A percentile compares a stretch with the other conserved stretches of the same genome.
phyloP scores from a whole-genome alignment of 2,113 vertebrate species.

The Corythoichthys haematopterus region DNA sequence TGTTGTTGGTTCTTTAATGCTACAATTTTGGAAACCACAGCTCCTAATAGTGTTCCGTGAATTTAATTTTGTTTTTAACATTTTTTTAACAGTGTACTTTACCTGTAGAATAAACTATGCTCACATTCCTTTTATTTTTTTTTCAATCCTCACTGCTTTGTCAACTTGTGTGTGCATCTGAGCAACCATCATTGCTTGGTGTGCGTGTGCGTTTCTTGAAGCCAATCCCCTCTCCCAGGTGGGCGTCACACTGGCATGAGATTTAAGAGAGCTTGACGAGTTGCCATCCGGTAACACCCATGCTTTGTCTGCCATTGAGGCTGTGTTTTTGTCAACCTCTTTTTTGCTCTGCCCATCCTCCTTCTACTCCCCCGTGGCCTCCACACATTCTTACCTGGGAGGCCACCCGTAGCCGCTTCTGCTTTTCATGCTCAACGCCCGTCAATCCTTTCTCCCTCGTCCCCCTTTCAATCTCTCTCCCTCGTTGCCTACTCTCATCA shows the following conservation, averaged over 20 bases:
- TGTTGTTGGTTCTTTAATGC: too few relatives aligned
- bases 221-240: conserved; percentile 10
- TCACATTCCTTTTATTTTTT: too few relatives aligned
- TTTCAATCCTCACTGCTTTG: conserved; percentile 6
- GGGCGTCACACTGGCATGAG: conserved; percentile 41
- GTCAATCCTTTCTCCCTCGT: conserved; percentile 8
- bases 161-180: conserved; percentile 19
- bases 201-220: conserved; percentile 5
- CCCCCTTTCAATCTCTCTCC: conserved; percentile 14
- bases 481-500: conserved; percentile 17
- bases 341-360: conserved; percentile 11
- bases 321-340: conserved; percentile 33
- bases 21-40: too few relatives aligned
- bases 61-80: too few relatives aligned
- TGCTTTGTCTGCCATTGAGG: conserved; percentile 1
- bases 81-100: too few relatives aligned
- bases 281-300: conserved; percentile 50
- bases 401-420: conserved; percentile 45
- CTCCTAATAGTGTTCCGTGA: too few relatives aligned
- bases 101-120: too few relatives aligned
- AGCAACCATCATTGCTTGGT: background rate
- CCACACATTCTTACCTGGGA: conserved; percentile 59
- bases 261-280: conserved; percentile 48
- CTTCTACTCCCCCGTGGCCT: conserved; percentile 17
- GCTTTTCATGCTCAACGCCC: conserved; percentile 50